phyloP scores from a whole-genome alignment of 2,797 vertebrate species.

The Taenioides sp. region DNA sequence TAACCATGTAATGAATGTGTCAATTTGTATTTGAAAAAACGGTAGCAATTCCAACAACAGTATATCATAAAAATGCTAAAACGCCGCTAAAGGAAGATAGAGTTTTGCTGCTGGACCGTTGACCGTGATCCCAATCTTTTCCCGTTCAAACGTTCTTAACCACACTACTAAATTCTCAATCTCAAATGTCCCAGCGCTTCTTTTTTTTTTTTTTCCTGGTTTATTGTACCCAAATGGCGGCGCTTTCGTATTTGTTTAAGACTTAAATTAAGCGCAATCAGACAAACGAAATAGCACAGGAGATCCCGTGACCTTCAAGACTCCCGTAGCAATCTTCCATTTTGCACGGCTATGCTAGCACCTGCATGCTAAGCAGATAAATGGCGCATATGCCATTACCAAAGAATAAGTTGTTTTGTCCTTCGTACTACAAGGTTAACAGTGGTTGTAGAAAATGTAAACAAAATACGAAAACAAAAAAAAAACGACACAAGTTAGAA shows the following conservation, averaged over 20 bases:
- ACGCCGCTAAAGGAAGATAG: constrained; percentile 36
- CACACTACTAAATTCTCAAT: constrained; percentile 9
- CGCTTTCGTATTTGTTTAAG: constrained; percentile 20
- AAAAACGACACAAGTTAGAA: constrained; percentile 20
- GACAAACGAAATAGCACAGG: constrained; percentile 22
- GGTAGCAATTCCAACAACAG: not conserved
- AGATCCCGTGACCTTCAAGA: constrained; percentile 51
- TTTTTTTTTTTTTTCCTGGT: constrained; percentile 14
- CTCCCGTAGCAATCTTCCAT: constrained; percentile 45
- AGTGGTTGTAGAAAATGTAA: constrained; percentile 6
- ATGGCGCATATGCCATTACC: constrained; percentile 18
- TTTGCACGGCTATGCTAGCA: constrained; percentile 20
- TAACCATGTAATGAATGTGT: not conserved
- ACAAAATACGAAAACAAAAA: not conserved
- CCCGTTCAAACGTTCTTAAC: not conserved
- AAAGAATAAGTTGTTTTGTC: constrained; percentile 32
- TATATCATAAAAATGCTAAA: constrained; percentile 27
- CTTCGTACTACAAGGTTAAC: constrained; percentile 8
- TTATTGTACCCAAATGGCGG: constrained; percentile 12
- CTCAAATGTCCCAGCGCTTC: constrained; percentile 27
- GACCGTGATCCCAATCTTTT: constrained; percentile 29
- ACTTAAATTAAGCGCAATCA: constrained; percentile 54
- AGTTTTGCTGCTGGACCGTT: constrained; percentile 32
- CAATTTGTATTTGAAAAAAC: not conserved
- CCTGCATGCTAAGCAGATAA: constrained; percentile 54